phyloP scores from a whole-genome alignment of 2,888 invertebrate genomes.

The Pandemis heparana region DNA sequence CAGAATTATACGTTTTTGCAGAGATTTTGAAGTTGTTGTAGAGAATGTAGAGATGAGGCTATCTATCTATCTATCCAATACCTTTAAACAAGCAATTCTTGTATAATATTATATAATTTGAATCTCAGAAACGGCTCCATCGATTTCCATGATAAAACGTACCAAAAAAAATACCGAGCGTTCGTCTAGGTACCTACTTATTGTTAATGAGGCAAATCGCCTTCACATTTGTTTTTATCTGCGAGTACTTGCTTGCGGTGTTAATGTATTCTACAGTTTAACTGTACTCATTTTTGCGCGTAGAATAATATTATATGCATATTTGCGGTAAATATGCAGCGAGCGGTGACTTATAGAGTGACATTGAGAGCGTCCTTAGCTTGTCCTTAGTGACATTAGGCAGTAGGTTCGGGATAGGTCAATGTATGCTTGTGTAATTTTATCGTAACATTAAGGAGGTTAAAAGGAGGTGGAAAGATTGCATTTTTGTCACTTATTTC shows the following conservation, averaged over 20 bases:
- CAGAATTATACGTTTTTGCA: too few relatives aligned
- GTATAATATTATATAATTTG: too few relatives aligned
- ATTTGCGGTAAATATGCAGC: background rate
- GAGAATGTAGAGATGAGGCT: too few relatives aligned
- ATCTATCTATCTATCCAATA: too few relatives aligned
- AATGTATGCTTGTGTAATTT: background rate
- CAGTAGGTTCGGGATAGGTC: background rate
- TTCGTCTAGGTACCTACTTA: background rate
- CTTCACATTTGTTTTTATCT: constrained; percentile 30
- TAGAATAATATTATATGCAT: background rate
- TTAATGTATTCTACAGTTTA: constrained; percentile 18
- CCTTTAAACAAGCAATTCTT: too few relatives aligned
- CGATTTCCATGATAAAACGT: too few relatives aligned
- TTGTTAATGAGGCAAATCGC: constrained; percentile 20
- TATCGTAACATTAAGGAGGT: background rate
- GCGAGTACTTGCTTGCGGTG: background rate
- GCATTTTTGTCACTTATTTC: constrained; percentile 1
- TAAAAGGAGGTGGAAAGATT: background rate
- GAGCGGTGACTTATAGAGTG: background rate
- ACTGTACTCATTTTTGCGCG: constrained; percentile 19
- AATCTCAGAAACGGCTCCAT: too few relatives aligned
- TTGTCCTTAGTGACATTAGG: constrained; percentile 7
- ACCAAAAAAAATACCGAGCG: too few relatives aligned
- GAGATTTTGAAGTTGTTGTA: too few relatives aligned
- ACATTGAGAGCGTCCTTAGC: background rate